Conservation (phyloP, 2,888 invertebrate genomes). For the Xanthorhoe designata region DNA sequence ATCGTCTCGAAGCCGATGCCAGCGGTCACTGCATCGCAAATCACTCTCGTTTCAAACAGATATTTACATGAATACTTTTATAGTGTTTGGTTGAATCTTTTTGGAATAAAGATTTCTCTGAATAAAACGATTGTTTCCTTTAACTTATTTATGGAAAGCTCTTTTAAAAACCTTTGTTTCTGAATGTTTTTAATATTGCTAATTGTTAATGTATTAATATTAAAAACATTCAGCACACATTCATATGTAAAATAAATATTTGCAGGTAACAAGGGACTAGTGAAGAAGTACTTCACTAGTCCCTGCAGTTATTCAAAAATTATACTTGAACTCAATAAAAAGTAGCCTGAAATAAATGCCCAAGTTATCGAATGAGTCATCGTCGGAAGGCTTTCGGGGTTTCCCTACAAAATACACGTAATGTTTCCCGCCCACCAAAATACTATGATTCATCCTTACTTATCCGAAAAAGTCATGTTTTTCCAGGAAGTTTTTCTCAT, state of each 20-base stretch:
- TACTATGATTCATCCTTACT: slow-evolving; percentile 38
- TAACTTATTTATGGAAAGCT: background rate
- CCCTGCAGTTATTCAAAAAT: too few relatives aligned
- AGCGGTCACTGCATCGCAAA: slow-evolving; percentile 39
- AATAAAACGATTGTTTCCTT: background rate
- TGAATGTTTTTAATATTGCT: too few relatives aligned
- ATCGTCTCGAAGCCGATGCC: slow-evolving; percentile 17
- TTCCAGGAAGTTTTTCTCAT: slow-evolving; percentile 28
- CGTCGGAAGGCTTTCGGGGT: slow-evolving; percentile 28
- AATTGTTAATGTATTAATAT: background rate
- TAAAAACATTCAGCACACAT: too few relatives aligned
- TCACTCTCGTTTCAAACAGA: slow-evolving; percentile 21
- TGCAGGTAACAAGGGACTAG: too few relatives aligned
- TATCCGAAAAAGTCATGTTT: slow-evolving; percentile 30
- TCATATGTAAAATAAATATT: too few relatives aligned
- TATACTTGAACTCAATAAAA: background rate
- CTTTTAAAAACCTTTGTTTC: too few relatives aligned
- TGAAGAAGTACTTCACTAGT: too few relatives aligned
- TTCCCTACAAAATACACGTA: slow-evolving; percentile 41
- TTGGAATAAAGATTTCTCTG: background rate
- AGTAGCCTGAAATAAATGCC: slow-evolving; percentile 9
- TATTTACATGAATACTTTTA: slow-evolving; percentile 13
- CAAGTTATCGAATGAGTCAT: slow-evolving; percentile 36
- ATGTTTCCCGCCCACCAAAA: slow-evolving; percentile 32
- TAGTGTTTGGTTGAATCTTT: slow-evolving; percentile 12